phyloP scores from a whole-genome alignment of 1,140 invertebrate genomes.

The Anastatus disparis region DNA sequence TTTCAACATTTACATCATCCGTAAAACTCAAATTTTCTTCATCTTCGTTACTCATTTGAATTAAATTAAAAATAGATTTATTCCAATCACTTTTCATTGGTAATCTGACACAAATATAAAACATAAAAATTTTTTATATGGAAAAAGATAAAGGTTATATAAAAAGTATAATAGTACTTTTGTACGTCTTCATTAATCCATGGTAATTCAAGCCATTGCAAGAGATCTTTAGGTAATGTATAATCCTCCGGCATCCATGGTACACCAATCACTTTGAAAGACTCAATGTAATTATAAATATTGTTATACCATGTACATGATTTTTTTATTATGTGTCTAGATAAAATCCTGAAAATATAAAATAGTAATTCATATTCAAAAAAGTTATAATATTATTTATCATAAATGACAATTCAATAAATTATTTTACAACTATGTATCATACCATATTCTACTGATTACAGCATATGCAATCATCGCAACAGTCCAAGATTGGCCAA shows the following conservation, averaged over 20 bases:
- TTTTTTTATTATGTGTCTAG: slow-evolving; percentile 64
- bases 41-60: slow-evolving; percentile 24
- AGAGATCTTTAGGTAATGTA: slow-evolving; percentile 64
- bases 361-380: slow-evolving; percentile 4
- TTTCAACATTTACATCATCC: neutral
- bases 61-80: slow-evolving; percentile 50
- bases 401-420: neutral
- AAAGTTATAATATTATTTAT: slow-evolving; percentile 6
- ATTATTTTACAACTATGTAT: neutral
- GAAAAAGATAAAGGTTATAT: too few relatives aligned
- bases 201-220: slow-evolving; percentile 66
- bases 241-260: slow-evolving; percentile 66
- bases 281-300: slow-evolving; percentile 60
- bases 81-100: slow-evolving; percentile 32
- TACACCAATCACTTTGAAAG: slow-evolving; percentile 64
- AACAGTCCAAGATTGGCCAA: slow-evolving; percentile 70
- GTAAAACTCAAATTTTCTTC: neutral
- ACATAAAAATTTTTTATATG: neutral
- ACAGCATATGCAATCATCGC: slow-evolving; percentile 68
- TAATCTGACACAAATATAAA: slow-evolving; percentile 32
- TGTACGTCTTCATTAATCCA: slow-evolving; percentile 64
- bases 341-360: slow-evolving; percentile 55
- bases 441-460: slow-evolving; percentile 70
- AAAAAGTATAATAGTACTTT: too few relatives aligned
- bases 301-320: slow-evolving; percentile 68